phyloP scores from a whole-genome alignment of 1,140 invertebrate species.

The Stenopsyche tienmushanensis region DNA sequence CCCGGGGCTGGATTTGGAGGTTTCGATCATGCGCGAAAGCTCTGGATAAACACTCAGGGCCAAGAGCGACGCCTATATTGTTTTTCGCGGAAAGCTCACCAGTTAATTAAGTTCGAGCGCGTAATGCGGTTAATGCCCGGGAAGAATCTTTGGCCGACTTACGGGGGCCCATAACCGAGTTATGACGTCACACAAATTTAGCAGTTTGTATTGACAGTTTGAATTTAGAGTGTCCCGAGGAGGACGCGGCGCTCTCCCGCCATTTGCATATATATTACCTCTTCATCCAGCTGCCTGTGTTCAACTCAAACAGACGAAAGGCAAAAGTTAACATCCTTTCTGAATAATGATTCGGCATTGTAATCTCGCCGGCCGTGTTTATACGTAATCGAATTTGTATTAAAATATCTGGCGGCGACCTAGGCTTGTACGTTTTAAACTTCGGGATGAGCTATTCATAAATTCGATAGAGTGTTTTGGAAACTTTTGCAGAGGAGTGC shows the following conservation, averaged over 20 bases:
- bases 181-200: conserved; percentile 19
- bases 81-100: background rate
- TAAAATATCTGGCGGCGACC: conserved; percentile 32
- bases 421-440: conserved; percentile 22
- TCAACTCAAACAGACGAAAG: conserved; percentile 30
- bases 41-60: background rate
- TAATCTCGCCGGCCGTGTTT: conserved; percentile 36
- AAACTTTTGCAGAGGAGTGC: too few relatives aligned
- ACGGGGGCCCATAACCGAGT: conserved; percentile 18
- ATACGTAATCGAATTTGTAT: conserved; percentile 42
- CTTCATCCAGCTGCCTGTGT: conserved; percentile 13
- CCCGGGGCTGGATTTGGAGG: background rate
- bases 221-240: conserved; percentile 21
- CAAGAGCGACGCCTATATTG: background rate
- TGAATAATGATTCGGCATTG: conserved; percentile 39
- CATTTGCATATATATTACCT: conserved; percentile 41
- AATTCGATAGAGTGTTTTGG: too few relatives aligned
- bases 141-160: background rate
- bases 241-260: background rate
- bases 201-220: conserved; percentile 30
- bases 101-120: background rate
- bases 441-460: background rate
- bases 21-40: background rate
- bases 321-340: conserved; percentile 39
- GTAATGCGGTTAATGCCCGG: background rate